These are phyloP conservation scores for Cercopithecus mona DNA, from an alignment of 2,113 vertebrate genomes.

Conservation along the genomic window DNA sequence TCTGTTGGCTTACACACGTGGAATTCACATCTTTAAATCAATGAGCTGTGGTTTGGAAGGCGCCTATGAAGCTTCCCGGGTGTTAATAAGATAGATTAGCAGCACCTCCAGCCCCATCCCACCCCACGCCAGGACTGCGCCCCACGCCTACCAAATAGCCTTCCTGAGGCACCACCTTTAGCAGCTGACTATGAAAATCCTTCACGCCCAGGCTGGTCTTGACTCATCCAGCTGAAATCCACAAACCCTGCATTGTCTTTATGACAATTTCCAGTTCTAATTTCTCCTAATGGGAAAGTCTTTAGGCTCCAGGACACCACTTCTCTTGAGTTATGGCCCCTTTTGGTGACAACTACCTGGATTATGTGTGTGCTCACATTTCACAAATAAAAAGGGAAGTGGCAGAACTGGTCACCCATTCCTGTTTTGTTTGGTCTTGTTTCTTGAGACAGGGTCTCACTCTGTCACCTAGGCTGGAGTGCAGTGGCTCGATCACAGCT, in stretches of 20 bases:
- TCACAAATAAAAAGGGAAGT: not conserved
- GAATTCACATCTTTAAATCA: not conserved
- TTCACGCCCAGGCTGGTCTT: fast-evolving
- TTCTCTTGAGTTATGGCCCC: fast-evolving
- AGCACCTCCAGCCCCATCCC: too few species aligned
- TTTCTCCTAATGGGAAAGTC: fast-evolving
- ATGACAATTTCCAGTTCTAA: fast-evolving
- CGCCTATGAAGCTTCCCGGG: fast-evolving
- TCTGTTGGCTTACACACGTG: fast-evolving
- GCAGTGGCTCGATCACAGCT: too few species aligned
- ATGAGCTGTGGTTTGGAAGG: too few species aligned
- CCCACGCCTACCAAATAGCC: fast-evolving
- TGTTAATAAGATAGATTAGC: not conserved
- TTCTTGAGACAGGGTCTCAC: too few species aligned
- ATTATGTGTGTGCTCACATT: not conserved
- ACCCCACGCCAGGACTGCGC: fast-evolving
- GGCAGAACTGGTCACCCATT: not conserved
- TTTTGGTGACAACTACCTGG: fast-evolving
- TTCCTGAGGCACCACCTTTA: fast-evolving
- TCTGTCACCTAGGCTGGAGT: too few species aligned
- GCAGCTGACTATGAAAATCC: fast-evolving
- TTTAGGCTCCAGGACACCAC: not conserved
- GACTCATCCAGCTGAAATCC: fast-evolving
- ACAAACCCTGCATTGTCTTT: not conserved
- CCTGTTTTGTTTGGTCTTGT: too few species aligned